Evolutionary conservation across 2,888 invertebrate species (phyloP), one percentile per base, ranked within the genome.

Genomic region (Limnephilus rhombicus): DNA sequence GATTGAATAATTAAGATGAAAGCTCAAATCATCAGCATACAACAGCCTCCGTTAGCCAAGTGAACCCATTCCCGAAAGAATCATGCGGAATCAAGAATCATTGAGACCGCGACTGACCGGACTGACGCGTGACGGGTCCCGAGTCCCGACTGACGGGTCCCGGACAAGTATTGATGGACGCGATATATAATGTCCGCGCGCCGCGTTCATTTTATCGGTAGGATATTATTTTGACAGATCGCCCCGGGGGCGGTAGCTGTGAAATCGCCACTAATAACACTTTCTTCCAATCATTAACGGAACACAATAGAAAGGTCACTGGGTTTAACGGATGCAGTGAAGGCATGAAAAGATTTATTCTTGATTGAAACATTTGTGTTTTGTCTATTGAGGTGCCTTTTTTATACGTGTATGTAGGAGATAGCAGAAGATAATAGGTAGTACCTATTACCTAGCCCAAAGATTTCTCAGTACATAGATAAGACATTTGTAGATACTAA

Each of bases 161-260:
- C 90, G 88, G 92, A 92, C 92, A 29, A 85, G 68, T 91, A 93
- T 93, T 93, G 93, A 93, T 93, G 92, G 24, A 82, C 89, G 45
- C 91, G 83, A 93, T 93, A 91, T 87, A 80, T 93, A 92, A 93
- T 83, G 81, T 53, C 31, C 45, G 80, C 45, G 80, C 15, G 18
- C 53, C 53, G 53, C 53, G 53, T 53, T 15, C 53, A 53, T 53
- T 53, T n/a, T 34, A 85, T 86, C 86, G 86, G 87, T 34, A 49
- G 87, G 87, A 87, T 53, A 45, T 29, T 83, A 86, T 86, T 86
- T 90, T 85, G 81, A 90, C 85, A 81, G 85, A 13, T 31, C 86
- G 85, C 86, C 91, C 49, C 86, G 86, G 91, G 85, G 85, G 41
- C 80, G n/a, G 81, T 80, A 86, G 80, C 91, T 86, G 41, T 91